Evolutionary conservation across 1,140 invertebrate genomes (phyloP), one percentile per base, ranked within the genome.

Genomic region (Heliconius himera): DNA sequence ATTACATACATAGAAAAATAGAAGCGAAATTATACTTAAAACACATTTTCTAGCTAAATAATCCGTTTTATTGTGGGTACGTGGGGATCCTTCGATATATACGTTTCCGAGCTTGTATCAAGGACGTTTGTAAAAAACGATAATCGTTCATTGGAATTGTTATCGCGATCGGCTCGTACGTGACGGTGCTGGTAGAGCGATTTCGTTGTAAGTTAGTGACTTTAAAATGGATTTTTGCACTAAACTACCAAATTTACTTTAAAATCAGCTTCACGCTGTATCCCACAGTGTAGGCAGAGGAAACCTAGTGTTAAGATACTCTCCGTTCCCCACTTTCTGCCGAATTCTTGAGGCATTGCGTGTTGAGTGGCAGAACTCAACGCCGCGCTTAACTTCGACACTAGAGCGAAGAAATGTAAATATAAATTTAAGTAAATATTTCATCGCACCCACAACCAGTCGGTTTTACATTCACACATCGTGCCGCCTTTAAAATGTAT

Each of bases 71-170:
- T 77, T 51, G 73, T 78, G 26, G 38, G 41, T 81, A 81, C 80
- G 80, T 81, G 80, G 33, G 33, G 73, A 70, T 70, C 73, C 72
- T 77, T 81, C n/a, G 60, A 56, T 74, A 81, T 77, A 71, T 66
- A 49, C 33, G 76, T 54, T 77, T 71, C 29, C 76, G 66, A 75
- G 74, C 51, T 78, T 77, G 36, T 75, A 77, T 77, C 60, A 77
- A 81, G 80, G 80, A 56, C 71, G 73, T 81, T 81, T 70, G 13
- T 70, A 77, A 41, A 74, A 81, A 81, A 78, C 80, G 74, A 75
- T 81, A 78, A 77, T 78, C 80, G 60, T 81, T 78, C 72, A 74
- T 74, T 77, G 72, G 76, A 71, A 81, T 81, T 78, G 76, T 75
- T 78, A 81, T 77, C 54, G 76, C 73, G 72, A 81, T 77, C 70